phyloP scores from a whole-genome alignment of 2,113 vertebrate species.

The Polypterus senegalus region DNA sequence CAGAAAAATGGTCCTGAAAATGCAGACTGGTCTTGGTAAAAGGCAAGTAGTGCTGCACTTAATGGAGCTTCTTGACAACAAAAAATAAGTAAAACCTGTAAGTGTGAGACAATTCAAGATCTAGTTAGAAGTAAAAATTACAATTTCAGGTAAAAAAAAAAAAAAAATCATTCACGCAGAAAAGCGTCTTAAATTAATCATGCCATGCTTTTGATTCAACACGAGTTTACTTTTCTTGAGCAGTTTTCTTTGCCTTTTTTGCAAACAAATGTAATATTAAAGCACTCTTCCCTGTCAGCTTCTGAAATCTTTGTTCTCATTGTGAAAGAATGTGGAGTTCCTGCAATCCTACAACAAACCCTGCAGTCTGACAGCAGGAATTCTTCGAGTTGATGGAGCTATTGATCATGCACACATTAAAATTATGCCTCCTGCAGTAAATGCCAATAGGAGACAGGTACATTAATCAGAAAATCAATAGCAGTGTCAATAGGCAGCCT shows the following conservation, averaged over 20 bases:
- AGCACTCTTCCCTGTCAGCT: neutral
- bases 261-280: slow-evolving; percentile 4
- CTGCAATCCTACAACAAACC: slow-evolving; percentile 16
- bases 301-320: neutral
- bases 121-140: no score
- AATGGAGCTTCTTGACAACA: no score
- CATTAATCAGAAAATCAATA: slow-evolving; percentile 87
- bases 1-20: no score
- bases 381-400: slow-evolving; percentile 62
- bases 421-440: slow-evolving; percentile 71
- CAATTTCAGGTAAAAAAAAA: no score
- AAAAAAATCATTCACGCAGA: no score
- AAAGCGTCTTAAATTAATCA: no score
- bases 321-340: neutral
- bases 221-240: no score
- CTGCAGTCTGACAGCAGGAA: slow-evolving; percentile 54
- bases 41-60: no score
- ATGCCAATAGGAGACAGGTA: slow-evolving; percentile 59
- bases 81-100: no score
- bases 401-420: slow-evolving; percentile 80
- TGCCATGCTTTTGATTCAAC: no score
- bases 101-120: no score
- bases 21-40: no score
- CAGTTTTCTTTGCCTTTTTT: neutral
- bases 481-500: slow-evolving; percentile 51